Conservation (phyloP, 2,797 vertebrate species). For the Streptopelia turtur region DNA sequence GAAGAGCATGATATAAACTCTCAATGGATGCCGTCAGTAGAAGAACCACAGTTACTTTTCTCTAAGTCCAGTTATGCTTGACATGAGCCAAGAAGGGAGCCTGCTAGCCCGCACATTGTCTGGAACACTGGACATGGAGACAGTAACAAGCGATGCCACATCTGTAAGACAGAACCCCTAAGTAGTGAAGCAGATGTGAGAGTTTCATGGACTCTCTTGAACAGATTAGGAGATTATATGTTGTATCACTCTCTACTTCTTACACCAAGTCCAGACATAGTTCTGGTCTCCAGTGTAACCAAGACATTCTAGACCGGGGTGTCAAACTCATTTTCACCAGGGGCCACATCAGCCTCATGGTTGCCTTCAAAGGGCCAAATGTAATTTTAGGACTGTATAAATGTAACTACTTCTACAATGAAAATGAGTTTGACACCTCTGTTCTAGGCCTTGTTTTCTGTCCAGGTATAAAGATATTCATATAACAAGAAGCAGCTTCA, state of each 20-base stretch:
- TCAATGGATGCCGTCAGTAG: neutral
- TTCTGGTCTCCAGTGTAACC: neutral
- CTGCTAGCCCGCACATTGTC: neutral
- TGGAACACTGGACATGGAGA: neutral
- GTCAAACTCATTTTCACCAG: no score
- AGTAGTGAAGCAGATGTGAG: neutral
- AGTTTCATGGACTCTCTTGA: neutral
- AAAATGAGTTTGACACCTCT: no score
- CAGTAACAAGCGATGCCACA: neutral
- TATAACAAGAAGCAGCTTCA: neutral
- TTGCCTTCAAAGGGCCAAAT: no score
- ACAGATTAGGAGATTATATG: neutral
- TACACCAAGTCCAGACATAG: neutral
- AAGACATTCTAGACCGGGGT: neutral
- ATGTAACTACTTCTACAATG: no score
- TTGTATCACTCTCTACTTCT: neutral
- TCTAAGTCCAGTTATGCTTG: neutral
- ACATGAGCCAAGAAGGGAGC: neutral
- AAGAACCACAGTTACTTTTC: neutral
- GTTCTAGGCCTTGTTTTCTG: neutral
- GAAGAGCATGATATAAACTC: neutral
- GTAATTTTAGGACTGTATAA: no score
- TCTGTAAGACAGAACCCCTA: neutral
- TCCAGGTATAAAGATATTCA: neutral
- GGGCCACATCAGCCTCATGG: no score